Conservation (phyloP, 2,797 vertebrate genomes). For the Pristis pectinata region DNA sequence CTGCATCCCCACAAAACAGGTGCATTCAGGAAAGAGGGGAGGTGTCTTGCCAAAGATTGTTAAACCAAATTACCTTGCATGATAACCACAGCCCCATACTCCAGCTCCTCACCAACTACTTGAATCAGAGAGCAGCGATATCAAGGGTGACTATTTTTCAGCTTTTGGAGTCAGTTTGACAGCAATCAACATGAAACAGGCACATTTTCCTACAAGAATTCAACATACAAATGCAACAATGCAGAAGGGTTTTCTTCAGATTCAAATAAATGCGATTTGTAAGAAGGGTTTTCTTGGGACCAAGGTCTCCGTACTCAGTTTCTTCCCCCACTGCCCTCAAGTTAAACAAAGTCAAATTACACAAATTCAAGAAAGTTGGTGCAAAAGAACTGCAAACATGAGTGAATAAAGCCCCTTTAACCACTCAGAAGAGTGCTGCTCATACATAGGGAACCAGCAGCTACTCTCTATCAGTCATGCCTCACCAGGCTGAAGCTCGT, state of each 20-base stretch:
- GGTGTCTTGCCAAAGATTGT: neutral
- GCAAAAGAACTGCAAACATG: neutral
- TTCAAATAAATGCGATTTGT: no score
- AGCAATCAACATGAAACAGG: neutral
- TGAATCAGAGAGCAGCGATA: neutral
- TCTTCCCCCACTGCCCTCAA: no score
- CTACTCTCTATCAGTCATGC: neutral
- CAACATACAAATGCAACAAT: neutral
- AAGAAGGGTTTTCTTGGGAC: neutral
- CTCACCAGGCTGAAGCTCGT: neutral
- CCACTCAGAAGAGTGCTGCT: neutral
- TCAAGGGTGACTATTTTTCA: neutral
- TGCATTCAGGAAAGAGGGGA: neutral
- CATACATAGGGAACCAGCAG: no score
- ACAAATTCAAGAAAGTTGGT: neutral
- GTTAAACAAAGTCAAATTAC: neutral
- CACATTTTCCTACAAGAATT: neutral
- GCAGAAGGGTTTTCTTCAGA: no score
- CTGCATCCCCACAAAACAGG: neutral
- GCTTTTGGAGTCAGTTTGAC: neutral
- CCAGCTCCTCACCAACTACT: neutral
- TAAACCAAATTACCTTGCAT: neutral
- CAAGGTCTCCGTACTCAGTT: neutral
- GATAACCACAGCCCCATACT: neutral
- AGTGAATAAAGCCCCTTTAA: neutral